phyloP scores from a whole-genome alignment of 2,113 vertebrate genomes.

The Psilopogon haemacephalus region DNA sequence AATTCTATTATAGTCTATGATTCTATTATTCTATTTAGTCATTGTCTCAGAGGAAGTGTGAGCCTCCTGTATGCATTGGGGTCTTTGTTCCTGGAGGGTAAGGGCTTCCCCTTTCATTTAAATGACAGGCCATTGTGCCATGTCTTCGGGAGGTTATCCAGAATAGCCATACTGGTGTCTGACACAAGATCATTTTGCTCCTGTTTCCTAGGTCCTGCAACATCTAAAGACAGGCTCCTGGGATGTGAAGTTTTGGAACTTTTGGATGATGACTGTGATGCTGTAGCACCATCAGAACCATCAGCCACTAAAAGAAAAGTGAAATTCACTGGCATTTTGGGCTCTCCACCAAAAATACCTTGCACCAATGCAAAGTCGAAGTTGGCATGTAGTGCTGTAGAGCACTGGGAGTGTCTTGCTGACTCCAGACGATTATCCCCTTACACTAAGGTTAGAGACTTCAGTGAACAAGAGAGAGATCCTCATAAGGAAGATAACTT shows the following conservation, averaged over 20 bases:
- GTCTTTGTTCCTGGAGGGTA: background rate
- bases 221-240: background rate
- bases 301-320: conserved; percentile 63
- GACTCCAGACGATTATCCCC: background rate
- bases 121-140: background rate
- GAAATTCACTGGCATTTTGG: conserved; percentile 45
- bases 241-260: conserved; percentile 65
- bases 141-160: background rate
- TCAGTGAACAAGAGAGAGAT: background rate
- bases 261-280: conserved; percentile 64
- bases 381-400: background rate
- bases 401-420: background rate
- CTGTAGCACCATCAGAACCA: background rate
- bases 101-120: background rate
- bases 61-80: background rate
- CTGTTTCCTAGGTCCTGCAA: conserved; percentile 73
- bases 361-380: background rate
- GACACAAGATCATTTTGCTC: background rate
- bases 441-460: background rate
- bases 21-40: background rate
- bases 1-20: too few relatives aligned
- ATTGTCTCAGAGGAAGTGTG: background rate
- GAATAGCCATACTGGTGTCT: background rate
- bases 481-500: background rate
- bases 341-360: conserved; percentile 70